phyloP scores from a whole-genome alignment of 2,888 invertebrate genomes.

The Hydrotaea diabolus region DNA sequence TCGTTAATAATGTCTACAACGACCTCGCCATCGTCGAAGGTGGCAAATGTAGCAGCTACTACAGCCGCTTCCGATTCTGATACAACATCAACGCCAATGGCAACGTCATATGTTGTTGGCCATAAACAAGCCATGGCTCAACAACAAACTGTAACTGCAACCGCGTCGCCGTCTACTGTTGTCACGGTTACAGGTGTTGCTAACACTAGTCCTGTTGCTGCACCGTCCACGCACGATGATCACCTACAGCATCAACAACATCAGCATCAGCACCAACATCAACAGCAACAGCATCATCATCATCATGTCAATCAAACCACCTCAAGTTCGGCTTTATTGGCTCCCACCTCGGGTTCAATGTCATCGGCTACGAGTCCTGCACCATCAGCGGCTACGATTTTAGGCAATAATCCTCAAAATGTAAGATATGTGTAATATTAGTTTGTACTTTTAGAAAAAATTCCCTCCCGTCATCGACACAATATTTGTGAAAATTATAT shows the following conservation, averaged over 20 bases:
- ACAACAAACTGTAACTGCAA: slow-evolving; percentile 45
- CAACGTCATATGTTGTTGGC: slow-evolving; percentile 46
- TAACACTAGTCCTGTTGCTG: slow-evolving; percentile 29
- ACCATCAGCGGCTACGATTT: slow-evolving; percentile 52
- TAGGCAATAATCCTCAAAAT: slow-evolving; percentile 68
- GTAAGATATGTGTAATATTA: slow-evolving; percentile 55
- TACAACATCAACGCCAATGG: slow-evolving; percentile 76
- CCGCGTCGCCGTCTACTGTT: slow-evolving; percentile 24
- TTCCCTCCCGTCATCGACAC: too few species aligned
- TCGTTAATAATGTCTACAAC: slow-evolving; percentile 26
- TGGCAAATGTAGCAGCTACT: slow-evolving; percentile 57
- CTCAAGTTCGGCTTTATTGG: slow-evolving; percentile 29
- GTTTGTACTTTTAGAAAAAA: neutral
- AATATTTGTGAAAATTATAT: too few species aligned
- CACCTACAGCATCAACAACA: slow-evolving; percentile 46
- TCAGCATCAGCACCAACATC: slow-evolving; percentile 29
- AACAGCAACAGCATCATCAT: slow-evolving; percentile 42
- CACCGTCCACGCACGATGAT: slow-evolving; percentile 42
- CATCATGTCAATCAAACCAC: slow-evolving; percentile 36
- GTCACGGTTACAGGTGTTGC: slow-evolving; percentile 29
- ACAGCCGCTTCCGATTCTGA: slow-evolving; percentile 77
- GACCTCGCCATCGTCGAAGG: slow-evolving; percentile 63
- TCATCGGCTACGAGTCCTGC: slow-evolving; percentile 32
- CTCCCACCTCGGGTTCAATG: slow-evolving; percentile 29
- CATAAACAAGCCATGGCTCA: slow-evolving; percentile 52